Conservation (phyloP, 2,888 invertebrate species). For the Plemyria rubiginata region DNA sequence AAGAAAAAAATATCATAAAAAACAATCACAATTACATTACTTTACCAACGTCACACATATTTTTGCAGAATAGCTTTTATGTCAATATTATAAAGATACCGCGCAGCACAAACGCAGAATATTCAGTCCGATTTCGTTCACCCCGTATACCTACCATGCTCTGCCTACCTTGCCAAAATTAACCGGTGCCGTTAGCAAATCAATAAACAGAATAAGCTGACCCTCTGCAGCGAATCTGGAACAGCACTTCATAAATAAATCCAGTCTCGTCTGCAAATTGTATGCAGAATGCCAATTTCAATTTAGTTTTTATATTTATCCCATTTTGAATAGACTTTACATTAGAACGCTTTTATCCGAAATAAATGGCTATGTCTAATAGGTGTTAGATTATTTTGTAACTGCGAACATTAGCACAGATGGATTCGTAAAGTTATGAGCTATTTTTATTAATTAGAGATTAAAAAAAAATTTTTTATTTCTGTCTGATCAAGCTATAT, state of each 20-base stretch:
- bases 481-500: too few relatives aligned
- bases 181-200: constrained; percentile 72
- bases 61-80: not conserved
- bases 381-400: constrained; percentile 10
- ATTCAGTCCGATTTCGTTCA: constrained; percentile 12
- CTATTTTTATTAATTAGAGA: constrained; percentile 3
- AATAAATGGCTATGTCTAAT: constrained; percentile 27
- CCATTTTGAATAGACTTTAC: constrained; percentile 22
- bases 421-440: constrained; percentile 8
- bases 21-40: too few relatives aligned
- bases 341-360: constrained; percentile 40
- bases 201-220: constrained; percentile 78
- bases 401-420: constrained; percentile 1
- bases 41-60: too few relatives aligned
- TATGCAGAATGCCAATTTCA: constrained; percentile 66
- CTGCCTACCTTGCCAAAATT: constrained; percentile 69
- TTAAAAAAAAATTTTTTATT: not conserved
- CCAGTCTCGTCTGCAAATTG: constrained; percentile 65
- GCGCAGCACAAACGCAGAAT: not conserved
- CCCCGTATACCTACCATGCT: constrained; percentile 12
- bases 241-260: constrained; percentile 74
- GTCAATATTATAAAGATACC: not conserved
- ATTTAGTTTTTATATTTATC: constrained; percentile 50
- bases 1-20: too few relatives aligned
- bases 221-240: constrained; percentile 74